Evolutionary conservation across 2,888 invertebrate genomes (phyloP).

Genomic region (Pachymerium ferrugineum): DNA sequence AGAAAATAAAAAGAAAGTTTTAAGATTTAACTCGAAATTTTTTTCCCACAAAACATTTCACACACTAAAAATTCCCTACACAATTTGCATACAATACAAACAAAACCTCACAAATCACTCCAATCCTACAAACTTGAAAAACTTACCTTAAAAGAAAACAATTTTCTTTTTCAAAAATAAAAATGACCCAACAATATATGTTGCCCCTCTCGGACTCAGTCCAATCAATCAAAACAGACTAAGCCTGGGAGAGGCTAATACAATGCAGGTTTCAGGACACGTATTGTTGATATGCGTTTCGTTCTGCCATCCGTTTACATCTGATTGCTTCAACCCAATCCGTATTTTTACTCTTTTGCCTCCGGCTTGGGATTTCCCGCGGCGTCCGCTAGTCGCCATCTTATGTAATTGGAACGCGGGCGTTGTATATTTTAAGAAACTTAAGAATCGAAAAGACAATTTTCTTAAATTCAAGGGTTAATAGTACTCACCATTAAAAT

Average conservation of each 20-base stretch:
- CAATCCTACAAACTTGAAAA: neutral
- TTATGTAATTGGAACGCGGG: neutral
- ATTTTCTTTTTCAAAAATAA: neutral
- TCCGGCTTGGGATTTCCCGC: neutral
- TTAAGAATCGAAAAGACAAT: neutral
- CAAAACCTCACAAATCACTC: neutral
- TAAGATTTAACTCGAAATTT: no score
- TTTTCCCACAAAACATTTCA: no score
- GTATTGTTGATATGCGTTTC: neutral
- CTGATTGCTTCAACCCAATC: neutral
- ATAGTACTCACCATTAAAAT: neutral
- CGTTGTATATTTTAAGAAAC: neutral
- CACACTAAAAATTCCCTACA: no score
- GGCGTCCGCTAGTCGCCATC: slow-evolving; percentile 3
- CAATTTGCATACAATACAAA: no score
- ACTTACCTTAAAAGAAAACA: neutral
- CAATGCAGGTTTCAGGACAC: neutral
- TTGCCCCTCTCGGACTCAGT: slow-evolving; percentile 30
- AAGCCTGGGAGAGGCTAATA: slow-evolving; percentile 33
- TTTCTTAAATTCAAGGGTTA: neutral
- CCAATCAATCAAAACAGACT: slow-evolving; percentile 4
- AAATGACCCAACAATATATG: neutral
- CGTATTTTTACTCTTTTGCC: neutral
- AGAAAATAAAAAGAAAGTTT: no score
- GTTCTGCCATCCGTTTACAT: neutral